phyloP scores from a whole-genome alignment of 2,113 vertebrate species.

The Enhydra lutris region DNA sequence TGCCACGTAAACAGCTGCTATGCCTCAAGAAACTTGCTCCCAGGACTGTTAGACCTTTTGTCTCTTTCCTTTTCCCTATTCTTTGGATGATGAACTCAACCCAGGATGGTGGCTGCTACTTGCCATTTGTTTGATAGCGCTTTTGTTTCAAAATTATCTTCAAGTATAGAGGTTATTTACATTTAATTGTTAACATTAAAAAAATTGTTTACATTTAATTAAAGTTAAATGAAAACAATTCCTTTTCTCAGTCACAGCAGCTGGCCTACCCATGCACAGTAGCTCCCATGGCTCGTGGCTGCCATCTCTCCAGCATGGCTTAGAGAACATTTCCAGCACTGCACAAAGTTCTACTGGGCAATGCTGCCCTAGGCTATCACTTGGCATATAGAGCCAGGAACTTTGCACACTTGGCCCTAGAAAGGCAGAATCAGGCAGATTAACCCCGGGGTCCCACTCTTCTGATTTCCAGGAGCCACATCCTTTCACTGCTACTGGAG shows the following conservation, averaged over 20 bases:
- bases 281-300: neutral
- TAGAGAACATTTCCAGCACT: rapidly evolving
- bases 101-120: too few species aligned
- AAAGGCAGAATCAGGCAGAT: neutral
- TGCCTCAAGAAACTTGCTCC: too few species aligned
- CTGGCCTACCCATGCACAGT: neutral
- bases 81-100: rapidly evolving
- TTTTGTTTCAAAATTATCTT: neutral
- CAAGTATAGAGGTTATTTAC: neutral
- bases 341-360: neutral
- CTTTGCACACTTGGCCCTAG: neutral
- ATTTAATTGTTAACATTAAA: neutral
- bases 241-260: neutral
- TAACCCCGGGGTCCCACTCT: neutral
- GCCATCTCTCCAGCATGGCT: rapidly evolving
- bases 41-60: rapidly evolving
- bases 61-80: neutral
- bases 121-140: neutral
- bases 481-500: neutral
- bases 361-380: neutral
- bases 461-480: neutral
- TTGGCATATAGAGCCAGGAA: neutral
- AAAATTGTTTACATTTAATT: neutral
- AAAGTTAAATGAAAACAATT: neutral
- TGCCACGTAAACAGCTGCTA: rapidly evolving